Conservation (phyloP, 2,888 invertebrate species). For the Danaus chrysippus region DNA sequence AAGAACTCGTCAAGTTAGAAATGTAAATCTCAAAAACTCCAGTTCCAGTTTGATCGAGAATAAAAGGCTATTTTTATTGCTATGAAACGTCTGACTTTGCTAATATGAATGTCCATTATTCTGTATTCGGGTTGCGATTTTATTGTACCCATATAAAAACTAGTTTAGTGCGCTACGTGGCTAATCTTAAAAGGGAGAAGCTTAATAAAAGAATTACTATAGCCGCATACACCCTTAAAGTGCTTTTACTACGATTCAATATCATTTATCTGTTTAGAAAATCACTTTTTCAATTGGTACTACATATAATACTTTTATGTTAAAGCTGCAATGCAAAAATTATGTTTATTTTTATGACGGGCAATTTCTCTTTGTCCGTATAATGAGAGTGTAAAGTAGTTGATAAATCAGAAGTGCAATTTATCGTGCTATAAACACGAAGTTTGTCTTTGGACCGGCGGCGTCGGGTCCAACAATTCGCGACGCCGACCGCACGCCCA, state of each 20-base stretch:
- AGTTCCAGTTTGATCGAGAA: slow-evolving; percentile 14
- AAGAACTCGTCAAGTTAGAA: slow-evolving; percentile 29
- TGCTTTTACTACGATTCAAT: neutral
- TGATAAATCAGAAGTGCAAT: slow-evolving; percentile 14
- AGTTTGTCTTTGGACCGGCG: slow-evolving; percentile 21
- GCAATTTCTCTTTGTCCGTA: neutral
- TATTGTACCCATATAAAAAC: slow-evolving; percentile 6
- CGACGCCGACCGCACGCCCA: slow-evolving; percentile 46
- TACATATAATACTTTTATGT: too few species aligned
- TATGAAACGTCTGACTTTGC: slow-evolving; percentile 8
- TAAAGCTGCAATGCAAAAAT: too few species aligned
- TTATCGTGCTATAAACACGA: slow-evolving; percentile 15
- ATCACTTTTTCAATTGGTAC: too few species aligned
- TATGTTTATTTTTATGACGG: too few species aligned
- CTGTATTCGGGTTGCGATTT: slow-evolving; percentile 3
- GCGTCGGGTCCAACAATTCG: slow-evolving; percentile 31
- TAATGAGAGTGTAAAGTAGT: slow-evolving; percentile 11
- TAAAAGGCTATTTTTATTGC: slow-evolving; percentile 13
- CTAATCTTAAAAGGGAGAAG: neutral
- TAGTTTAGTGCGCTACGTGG: slow-evolving; percentile 6
- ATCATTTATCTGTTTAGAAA: too few species aligned
- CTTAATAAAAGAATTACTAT: slow-evolving; percentile 3
- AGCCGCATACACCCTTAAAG: neutral
- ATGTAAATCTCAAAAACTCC: slow-evolving; percentile 21
- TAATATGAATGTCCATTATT: slow-evolving; percentile 7